Conservation (phyloP, 2,888 invertebrate genomes). For the Xanthia togata region DNA sequence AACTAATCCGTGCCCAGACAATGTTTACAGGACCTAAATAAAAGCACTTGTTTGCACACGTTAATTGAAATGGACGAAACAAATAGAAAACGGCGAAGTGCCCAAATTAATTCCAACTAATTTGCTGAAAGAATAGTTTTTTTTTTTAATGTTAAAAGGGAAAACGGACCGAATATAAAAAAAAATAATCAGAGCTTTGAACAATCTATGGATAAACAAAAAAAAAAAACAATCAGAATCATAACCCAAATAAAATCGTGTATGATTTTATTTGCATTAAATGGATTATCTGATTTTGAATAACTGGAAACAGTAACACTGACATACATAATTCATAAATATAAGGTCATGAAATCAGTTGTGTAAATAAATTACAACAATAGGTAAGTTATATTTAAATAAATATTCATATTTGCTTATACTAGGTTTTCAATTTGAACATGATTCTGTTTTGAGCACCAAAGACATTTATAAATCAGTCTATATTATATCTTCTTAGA, state of each 20-base stretch:
- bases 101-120: background rate
- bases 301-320: background rate
- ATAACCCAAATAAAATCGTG: background rate
- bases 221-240: background rate
- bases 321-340: background rate
- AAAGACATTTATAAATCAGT: background rate
- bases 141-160: background rate
- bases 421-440: background rate
- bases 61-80: conserved; percentile 25
- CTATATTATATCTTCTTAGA: background rate
- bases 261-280: too few relatives aligned
- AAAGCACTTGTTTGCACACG: conserved; percentile 20
- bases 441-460: background rate
- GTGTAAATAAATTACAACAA: conserved; percentile 21
- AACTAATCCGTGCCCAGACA: background rate
- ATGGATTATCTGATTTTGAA: background rate
- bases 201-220: background rate
- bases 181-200: background rate
- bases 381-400: background rate
- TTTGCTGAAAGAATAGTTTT: background rate
- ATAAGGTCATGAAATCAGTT: conserved; percentile 23
- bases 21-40: conserved; percentile 17
- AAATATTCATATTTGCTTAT: background rate
- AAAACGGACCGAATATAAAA: too few relatives aligned
- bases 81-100: conserved; percentile 19